A percentile compares a stretch with the other conserved stretches of the same genome.
These are phyloP conservation scores for Parazoanthus darwini DNA, from an alignment of 92 coral and sea anemone species.

Conservation along the genomic window DNA sequence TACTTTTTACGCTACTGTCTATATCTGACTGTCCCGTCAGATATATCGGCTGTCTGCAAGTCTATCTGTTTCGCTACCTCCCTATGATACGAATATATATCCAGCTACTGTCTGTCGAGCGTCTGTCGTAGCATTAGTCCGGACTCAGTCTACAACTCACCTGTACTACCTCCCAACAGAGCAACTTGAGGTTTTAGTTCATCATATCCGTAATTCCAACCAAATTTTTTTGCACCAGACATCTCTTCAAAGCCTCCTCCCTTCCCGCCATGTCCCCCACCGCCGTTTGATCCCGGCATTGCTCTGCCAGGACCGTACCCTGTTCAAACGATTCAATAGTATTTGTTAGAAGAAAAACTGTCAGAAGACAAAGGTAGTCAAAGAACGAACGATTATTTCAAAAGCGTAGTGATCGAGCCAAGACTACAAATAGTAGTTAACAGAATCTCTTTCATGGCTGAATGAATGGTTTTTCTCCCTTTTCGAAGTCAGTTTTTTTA, in stretches of 20 bases:
- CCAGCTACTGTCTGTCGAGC: no score
- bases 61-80: not conserved
- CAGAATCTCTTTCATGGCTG: no score
- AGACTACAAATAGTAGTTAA: not conserved
- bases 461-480: no score
- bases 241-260: slow-evolving; percentile 51
- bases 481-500: no score
- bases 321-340: not conserved
- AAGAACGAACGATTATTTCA: not conserved
- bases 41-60: not conserved
- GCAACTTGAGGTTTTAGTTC: not conserved
- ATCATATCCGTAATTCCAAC: slow-evolving; percentile 33
- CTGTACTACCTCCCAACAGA: slow-evolving; percentile 14
- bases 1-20: no score
- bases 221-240: not conserved
- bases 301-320: slow-evolving; percentile 74
- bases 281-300: slow-evolving; percentile 35
- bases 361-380: not conserved
- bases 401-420: not conserved
- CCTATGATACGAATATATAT: no score
- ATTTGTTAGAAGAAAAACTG: not conserved
- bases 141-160: not conserved
- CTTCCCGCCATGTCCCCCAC: slow-evolving; percentile 86
- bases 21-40: not conserved
- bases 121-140: no score